phyloP scores from a whole-genome alignment of 2,888 invertebrate genomes.

The Luperina testacea region DNA sequence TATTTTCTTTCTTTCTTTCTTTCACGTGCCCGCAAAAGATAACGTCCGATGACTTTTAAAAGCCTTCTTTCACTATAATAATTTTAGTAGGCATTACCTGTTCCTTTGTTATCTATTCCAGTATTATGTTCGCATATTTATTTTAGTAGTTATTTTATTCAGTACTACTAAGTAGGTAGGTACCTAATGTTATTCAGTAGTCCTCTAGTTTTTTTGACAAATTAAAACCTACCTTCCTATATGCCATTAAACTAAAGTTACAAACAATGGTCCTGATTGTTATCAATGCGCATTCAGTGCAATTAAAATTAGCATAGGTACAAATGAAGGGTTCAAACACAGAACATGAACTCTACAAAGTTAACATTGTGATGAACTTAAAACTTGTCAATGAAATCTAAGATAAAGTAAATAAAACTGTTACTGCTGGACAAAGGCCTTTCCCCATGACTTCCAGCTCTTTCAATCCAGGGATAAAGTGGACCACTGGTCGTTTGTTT shows the following conservation, averaged over 20 bases:
- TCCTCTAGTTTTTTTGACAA: slow-evolving; percentile 20
- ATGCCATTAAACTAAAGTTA: slow-evolving; percentile 16
- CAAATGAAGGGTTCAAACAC: slow-evolving; percentile 35
- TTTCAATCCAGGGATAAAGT: background rate
- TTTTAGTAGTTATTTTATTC: no score
- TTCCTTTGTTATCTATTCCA: background rate
- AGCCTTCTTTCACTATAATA: background rate
- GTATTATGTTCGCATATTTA: no score
- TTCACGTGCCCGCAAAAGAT: background rate
- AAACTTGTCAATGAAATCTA: background rate
- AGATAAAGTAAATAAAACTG: background rate
- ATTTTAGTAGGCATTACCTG: background rate
- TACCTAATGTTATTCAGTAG: background rate
- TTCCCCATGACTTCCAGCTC: background rate
- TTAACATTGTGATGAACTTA: background rate
- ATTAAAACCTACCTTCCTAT: background rate
- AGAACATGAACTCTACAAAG: slow-evolving; percentile 42
- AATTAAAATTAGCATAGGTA: slow-evolving; percentile 61
- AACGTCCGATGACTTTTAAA: background rate
- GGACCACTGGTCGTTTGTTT: background rate
- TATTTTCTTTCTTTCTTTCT: no score
- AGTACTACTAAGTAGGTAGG: background rate
- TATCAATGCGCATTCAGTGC: slow-evolving; percentile 15
- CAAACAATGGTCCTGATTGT: slow-evolving; percentile 32
- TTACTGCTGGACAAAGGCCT: background rate